Evolutionary conservation across 1,140 invertebrate genomes (phyloP).

Genomic region (Lepidostoma basale): DNA sequence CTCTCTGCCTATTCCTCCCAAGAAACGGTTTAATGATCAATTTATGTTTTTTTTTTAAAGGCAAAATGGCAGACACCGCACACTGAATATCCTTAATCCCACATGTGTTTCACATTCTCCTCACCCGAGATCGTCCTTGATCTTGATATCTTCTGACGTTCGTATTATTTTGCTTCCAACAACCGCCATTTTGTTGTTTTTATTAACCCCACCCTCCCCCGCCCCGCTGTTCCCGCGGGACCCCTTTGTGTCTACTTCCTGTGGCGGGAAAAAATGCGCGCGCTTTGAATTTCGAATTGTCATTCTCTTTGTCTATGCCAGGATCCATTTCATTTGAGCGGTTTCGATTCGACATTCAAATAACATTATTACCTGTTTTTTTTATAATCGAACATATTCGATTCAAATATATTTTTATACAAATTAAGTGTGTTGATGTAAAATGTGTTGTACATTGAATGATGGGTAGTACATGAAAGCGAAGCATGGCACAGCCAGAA

Average conservation of each 20-base stretch:
- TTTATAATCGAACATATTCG: too few relatives aligned
- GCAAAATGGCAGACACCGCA: too few relatives aligned
- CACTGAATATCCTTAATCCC: too few relatives aligned
- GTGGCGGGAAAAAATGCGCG: slow-evolving; percentile 18
- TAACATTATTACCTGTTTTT: too few relatives aligned
- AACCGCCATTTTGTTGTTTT: slow-evolving; percentile 6
- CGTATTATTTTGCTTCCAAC: slow-evolving; percentile 3
- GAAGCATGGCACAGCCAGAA: too few relatives aligned
- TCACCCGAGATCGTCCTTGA: slow-evolving; percentile 26
- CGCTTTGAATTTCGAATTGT: slow-evolving; percentile 28
- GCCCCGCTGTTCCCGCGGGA: slow-evolving; percentile 6
- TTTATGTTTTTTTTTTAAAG: too few relatives aligned
- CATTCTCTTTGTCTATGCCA: slow-evolving; percentile 12
- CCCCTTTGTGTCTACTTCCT: slow-evolving; percentile 40
- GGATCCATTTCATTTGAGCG: neutral
- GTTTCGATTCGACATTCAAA: neutral
- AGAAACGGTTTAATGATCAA: too few relatives aligned
- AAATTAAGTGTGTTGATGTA: too few relatives aligned
- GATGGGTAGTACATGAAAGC: too few relatives aligned
- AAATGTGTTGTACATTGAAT: too few relatives aligned
- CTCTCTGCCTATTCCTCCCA: too few relatives aligned
- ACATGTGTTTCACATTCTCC: slow-evolving; percentile 42
- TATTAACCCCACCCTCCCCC: neutral
- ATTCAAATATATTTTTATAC: too few relatives aligned
- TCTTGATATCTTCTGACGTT: slow-evolving; percentile 36